Conservation (phyloP, 1,140 invertebrate genomes). For the Parapsyche elsis region DNA sequence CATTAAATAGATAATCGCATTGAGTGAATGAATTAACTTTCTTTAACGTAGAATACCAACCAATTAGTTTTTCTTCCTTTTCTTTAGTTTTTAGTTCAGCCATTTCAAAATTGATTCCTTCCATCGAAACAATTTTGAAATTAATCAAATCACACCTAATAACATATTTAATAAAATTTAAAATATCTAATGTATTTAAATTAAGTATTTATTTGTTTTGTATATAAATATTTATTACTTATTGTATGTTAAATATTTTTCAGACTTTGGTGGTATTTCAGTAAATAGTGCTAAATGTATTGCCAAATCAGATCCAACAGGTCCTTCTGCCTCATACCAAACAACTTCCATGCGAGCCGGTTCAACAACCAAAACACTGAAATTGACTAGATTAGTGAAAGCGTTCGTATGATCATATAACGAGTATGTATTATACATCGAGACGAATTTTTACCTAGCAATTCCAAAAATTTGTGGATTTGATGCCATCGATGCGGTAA, state of each 20-base stretch:
- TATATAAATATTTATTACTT: slow-evolving; percentile 34
- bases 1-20: slow-evolving; percentile 6
- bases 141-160: slow-evolving; percentile 46
- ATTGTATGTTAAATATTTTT: slow-evolving; percentile 35
- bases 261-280: slow-evolving; percentile 26
- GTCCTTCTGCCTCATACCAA: slow-evolving; percentile 48
- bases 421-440: too few species aligned
- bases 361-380: slow-evolving; percentile 49
- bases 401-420: too few species aligned
- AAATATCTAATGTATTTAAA: too few species aligned
- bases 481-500: slow-evolving; percentile 48
- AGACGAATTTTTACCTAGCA: slow-evolving; percentile 33
- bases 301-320: slow-evolving; percentile 38
- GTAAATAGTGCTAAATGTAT: slow-evolving; percentile 48
- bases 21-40: neutral
- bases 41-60: neutral
- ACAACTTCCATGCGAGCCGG: slow-evolving; percentile 48
- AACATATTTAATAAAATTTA: neutral
- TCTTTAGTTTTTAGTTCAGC: neutral
- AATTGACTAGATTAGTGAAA: neutral
- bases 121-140: slow-evolving; percentile 46
- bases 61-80: slow-evolving; percentile 4
- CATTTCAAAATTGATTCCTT: slow-evolving; percentile 48
- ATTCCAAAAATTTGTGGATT: slow-evolving; percentile 48
- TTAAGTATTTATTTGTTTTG: neutral